A percentile compares a stretch with the other conserved stretches of the same genome.
Conservation (phyloP, 1,140 invertebrate species). For the Nasonia vitripennis region DNA sequence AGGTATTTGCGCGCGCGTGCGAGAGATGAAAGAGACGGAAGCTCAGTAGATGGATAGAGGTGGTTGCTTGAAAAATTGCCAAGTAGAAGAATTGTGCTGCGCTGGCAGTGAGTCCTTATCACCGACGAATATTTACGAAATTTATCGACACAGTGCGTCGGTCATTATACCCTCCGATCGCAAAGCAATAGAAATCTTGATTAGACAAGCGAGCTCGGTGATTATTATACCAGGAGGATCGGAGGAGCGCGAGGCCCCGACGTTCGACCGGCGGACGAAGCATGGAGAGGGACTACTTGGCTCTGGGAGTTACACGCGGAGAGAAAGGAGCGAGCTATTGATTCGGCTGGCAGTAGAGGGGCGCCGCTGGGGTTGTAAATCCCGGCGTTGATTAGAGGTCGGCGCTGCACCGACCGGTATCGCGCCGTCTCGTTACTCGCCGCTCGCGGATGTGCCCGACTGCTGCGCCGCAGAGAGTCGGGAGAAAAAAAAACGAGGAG, state of each 20-base stretch:
- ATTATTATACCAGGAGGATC: background rate
- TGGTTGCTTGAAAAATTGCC: background rate
- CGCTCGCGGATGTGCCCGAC: background rate
- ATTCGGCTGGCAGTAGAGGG: slow-evolving; percentile 13
- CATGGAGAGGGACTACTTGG: slow-evolving; percentile 45
- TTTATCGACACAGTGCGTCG: background rate
- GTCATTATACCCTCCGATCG: too few relatives aligned
- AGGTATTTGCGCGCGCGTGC: background rate
- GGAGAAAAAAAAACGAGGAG: slow-evolving; percentile 23
- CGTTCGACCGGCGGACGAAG: slow-evolving; percentile 34
- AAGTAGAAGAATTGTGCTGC: background rate
- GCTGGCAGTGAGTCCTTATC: background rate
- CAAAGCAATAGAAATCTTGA: background rate
- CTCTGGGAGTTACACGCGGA: background rate
- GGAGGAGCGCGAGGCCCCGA: background rate
- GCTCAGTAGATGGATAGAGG: background rate
- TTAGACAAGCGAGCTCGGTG: slow-evolving; percentile 8
- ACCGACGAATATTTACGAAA: background rate
- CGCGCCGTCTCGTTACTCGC: slow-evolving; percentile 32
- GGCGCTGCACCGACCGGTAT: slow-evolving; percentile 40
- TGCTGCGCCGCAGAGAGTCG: background rate
- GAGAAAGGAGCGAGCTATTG: slow-evolving; percentile 30
- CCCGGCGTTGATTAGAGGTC: slow-evolving; percentile 63
- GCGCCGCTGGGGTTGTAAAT: slow-evolving; percentile 57
- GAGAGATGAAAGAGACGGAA: slow-evolving; percentile 3